Percentiles rank a stretch among this genome's conserved stretches.
Conservation (phyloP, 2,797 vertebrate species). For the Mus minutoides region DNA sequence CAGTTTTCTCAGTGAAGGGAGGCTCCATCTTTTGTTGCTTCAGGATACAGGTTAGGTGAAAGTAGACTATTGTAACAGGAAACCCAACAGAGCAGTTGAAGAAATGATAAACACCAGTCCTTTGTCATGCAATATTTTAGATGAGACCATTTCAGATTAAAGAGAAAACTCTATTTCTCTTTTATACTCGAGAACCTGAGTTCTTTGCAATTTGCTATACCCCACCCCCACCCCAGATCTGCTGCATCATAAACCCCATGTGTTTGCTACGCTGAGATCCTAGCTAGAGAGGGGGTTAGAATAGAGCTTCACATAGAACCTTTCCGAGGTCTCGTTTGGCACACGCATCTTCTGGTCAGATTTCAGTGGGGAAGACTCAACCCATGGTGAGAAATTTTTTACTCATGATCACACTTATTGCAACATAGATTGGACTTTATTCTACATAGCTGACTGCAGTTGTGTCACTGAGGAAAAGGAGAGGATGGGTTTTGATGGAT, state of each 20-base stretch:
- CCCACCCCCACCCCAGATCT: background rate
- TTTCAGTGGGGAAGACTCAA: background rate
- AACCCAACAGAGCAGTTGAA: background rate
- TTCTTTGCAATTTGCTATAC: background rate
- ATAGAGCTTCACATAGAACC: background rate
- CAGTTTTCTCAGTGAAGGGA: constrained; percentile 25
- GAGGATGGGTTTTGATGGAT: background rate
- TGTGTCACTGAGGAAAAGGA: background rate
- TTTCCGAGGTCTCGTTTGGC: background rate
- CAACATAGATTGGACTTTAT: background rate
- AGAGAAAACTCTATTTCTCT: background rate
- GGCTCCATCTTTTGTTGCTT: background rate
- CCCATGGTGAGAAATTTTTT: background rate
- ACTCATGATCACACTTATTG: background rate
- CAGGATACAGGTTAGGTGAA: background rate
- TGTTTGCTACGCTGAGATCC: background rate
- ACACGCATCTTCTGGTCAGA: background rate
- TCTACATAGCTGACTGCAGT: background rate
- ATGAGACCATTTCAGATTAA: constrained; percentile 20
- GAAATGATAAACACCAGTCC: background rate
- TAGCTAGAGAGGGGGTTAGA: background rate
- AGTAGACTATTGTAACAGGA: background rate
- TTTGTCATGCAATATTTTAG: background rate
- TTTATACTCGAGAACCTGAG: background rate
- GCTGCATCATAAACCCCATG: background rate